These are phyloP conservation scores for Urocolius indicus DNA, from an alignment of 2,113 vertebrate species.

Conservation along the genomic window DNA sequence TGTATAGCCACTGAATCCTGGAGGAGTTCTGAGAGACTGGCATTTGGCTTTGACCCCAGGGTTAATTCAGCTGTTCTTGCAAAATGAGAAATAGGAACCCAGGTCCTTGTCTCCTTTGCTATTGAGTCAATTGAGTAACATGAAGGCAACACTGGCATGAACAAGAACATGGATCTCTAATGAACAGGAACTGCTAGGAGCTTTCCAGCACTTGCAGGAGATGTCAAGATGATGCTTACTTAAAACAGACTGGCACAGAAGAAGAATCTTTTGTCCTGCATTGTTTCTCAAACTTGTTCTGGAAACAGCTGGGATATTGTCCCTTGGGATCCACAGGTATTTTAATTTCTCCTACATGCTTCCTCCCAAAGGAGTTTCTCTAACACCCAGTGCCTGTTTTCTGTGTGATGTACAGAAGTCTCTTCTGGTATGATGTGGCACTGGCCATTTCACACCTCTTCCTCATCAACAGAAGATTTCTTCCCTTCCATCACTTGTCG, in stretches of 20 bases:
- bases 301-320: not conserved
- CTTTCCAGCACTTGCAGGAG: not conserved
- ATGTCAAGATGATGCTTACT: not conserved
- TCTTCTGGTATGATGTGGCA: not conserved
- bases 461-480: not conserved
- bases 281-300: not conserved
- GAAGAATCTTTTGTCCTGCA: not conserved
- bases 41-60: constrained; percentile 50
- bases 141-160: not conserved
- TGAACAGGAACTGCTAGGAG: not conserved
- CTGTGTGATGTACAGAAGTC: not conserved
- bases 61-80: constrained; percentile 52
- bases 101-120: not conserved
- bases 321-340: not conserved
- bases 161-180: not conserved
- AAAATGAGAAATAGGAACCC: constrained; percentile 53
- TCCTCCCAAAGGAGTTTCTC: not conserved
- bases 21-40: constrained; percentile 1
- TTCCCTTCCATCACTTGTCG: fast-evolving
- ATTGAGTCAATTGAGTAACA: not conserved
- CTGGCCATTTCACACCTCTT: not conserved
- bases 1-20: not conserved
- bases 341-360: not conserved
- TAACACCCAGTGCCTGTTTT: not conserved
- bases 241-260: not conserved